Base-by-base conservation (phyloP, 2,113 vertebrate species). In the Alosa alosa region DNA sequence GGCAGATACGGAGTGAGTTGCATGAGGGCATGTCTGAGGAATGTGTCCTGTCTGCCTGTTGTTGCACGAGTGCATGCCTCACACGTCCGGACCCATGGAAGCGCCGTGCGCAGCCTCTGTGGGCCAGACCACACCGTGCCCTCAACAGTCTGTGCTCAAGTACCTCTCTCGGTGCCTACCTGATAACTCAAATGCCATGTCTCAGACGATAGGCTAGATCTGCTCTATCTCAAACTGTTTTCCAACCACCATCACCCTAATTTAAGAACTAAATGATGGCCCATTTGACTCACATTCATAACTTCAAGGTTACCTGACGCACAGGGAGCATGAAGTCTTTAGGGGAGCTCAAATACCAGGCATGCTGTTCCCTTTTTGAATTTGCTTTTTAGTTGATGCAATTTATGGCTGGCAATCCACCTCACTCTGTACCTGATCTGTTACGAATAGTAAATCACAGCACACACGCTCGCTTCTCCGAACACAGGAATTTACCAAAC, bases 401-500 rank as follows among this genome's bases (percentile, higher is more conserved):
- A 84, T 88, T 84, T 86, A 86, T n/a, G 22, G 85, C 31, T 20
- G 10, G 11, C 82, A 86, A 36, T 88, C 87, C 78, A 31, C 85
- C 86, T 87, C 89, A 41, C 84, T 82, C 86, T 85, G 85, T 86
- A 91, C 92, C 91, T 92, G 89, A 92, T 49, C 47, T 36, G 83
- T 81, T 84, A 78, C 83, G 64, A 72, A 72, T 10, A 49, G 47
- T 92, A 90, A 93, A 93, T 93, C 89, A 86, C 31, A 81, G 49
- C 17, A 57, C 45, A 75, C 57, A 90, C 88, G 81, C 85, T 60
- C 41, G 55, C n/a, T 60, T 47, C 83, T 83, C 50, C 8, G 81
- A 87, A 85, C 7, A 7, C 49, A 91, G 86, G 90, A 94, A 93
- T 94, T 94, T 83, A 86, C 93, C 94, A 95, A 95, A 94, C 90